A percentile compares a stretch with the other conserved stretches of the same genome.
These are phyloP conservation scores for Drosophila rubida DNA, from an alignment of 2,888 invertebrate genomes.

Conservation along the genomic window DNA sequence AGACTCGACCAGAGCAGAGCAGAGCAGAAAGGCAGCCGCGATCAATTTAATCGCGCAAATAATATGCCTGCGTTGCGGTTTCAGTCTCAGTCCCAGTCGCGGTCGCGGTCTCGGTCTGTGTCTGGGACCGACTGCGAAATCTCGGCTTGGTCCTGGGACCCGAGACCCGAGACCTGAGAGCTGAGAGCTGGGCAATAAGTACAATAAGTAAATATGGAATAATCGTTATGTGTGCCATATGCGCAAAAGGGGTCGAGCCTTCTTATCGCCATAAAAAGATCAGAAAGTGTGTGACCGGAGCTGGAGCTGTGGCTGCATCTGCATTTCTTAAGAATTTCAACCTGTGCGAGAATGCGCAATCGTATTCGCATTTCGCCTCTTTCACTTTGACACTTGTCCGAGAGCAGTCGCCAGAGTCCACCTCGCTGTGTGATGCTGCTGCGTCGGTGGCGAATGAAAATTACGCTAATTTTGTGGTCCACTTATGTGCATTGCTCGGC, in stretches of 20 bases:
- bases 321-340: constrained; percentile 76
- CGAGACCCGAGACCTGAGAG: constrained; percentile 47
- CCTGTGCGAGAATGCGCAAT: constrained; percentile 58
- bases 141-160: constrained; percentile 33
- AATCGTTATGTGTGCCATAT: constrained; percentile 72
- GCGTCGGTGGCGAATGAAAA: constrained; percentile 69
- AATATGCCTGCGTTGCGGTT: constrained; percentile 67
- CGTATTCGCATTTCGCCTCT: constrained; percentile 50
- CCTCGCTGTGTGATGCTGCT: constrained; percentile 1
- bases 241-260: constrained; percentile 57
- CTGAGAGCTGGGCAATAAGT: constrained; percentile 43
- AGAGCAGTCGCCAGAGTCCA: constrained; percentile 3
- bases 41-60: constrained; percentile 84
- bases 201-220: constrained; percentile 84
- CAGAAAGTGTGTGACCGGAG: constrained; percentile 76
- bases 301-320: constrained; percentile 22
- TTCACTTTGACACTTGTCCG: constrained; percentile 79
- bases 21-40: constrained; percentile 60
- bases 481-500: constrained; percentile 66
- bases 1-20: constrained; percentile 2
- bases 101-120: background rate
- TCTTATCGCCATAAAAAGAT: constrained; percentile 68
- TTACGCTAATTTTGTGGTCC: constrained; percentile 77
- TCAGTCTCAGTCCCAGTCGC: background rate
- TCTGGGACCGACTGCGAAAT: constrained; percentile 1